Conservation (phyloP, 2,113 vertebrate genomes). For the Triplophysa rosa region DNA sequence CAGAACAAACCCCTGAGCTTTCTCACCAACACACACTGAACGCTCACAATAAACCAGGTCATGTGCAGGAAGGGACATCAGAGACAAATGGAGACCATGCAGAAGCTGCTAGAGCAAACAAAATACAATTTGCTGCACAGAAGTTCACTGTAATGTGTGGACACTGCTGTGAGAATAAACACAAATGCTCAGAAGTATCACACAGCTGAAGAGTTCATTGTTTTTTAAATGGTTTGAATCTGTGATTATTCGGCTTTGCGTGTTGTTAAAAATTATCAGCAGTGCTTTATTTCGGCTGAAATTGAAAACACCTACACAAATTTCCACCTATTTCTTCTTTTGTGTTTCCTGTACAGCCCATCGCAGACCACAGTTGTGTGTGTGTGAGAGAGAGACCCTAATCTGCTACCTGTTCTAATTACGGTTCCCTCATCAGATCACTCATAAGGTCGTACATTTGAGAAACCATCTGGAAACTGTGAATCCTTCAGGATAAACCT, state of each 20-base stretch:
- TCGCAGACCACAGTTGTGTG: too few relatives aligned
- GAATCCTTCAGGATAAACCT: neutral
- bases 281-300: too few relatives aligned
- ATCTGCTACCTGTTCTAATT: slow-evolving; percentile 29
- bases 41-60: slow-evolving; percentile 5
- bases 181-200: neutral
- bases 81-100: neutral
- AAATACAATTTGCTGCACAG: neutral
- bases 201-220: too few relatives aligned
- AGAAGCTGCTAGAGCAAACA: neutral
- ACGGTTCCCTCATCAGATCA: slow-evolving; percentile 35
- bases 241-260: too few relatives aligned
- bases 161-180: neutral
- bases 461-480: slow-evolving; percentile 48
- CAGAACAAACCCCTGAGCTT: slow-evolving; percentile 7
- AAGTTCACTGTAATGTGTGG: neutral
- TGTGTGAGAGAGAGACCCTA: slow-evolving; percentile 3
- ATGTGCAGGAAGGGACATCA: neutral
- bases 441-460: slow-evolving; percentile 33
- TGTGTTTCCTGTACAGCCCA: too few relatives aligned
- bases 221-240: too few relatives aligned
- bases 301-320: too few relatives aligned
- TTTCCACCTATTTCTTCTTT: too few relatives aligned
- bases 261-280: too few relatives aligned
- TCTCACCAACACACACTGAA: neutral